These are phyloP conservation scores for Rhyacophila evoluta DNA, from an alignment of 2,888 invertebrate genomes.

Conservation along the genomic window DNA sequence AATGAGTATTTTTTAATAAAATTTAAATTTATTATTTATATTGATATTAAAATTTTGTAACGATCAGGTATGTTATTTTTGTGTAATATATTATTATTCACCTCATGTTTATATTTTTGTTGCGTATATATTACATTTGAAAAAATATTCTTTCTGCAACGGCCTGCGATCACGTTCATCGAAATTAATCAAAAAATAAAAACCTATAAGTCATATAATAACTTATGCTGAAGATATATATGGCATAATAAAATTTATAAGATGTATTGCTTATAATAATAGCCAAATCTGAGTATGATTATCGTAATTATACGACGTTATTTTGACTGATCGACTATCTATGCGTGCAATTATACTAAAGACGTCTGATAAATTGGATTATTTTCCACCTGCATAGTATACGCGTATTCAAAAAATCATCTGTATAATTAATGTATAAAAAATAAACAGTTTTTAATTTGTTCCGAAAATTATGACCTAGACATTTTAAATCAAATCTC, in stretches of 20 bases:
- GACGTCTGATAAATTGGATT: neutral
- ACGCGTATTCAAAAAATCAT: neutral
- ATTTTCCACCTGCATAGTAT: neutral
- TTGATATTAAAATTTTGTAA: too few relatives aligned
- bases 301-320: neutral
- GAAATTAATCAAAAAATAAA: too few relatives aligned
- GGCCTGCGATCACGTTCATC: too few relatives aligned
- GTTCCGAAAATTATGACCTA: slow-evolving; percentile 20
- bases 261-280: neutral
- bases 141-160: too few relatives aligned
- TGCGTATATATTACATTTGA: too few relatives aligned
- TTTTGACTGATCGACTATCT: neutral
- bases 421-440: slow-evolving; percentile 4
- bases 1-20: too few relatives aligned
- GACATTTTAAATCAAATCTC: slow-evolving; percentile 5
- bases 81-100: too few relatives aligned
- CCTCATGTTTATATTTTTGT: too few relatives aligned
- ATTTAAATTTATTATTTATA: too few relatives aligned
- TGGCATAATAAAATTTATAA: neutral
- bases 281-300: neutral
- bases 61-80: too few relatives aligned
- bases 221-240: too few relatives aligned
- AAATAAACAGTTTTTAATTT: slow-evolving; percentile 30
- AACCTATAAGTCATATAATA: too few relatives aligned
- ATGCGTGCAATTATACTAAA: neutral